Evolutionary conservation across 2,797 vertebrate genomes (phyloP).

Genomic region (Podarcis lilfordi): DNA sequence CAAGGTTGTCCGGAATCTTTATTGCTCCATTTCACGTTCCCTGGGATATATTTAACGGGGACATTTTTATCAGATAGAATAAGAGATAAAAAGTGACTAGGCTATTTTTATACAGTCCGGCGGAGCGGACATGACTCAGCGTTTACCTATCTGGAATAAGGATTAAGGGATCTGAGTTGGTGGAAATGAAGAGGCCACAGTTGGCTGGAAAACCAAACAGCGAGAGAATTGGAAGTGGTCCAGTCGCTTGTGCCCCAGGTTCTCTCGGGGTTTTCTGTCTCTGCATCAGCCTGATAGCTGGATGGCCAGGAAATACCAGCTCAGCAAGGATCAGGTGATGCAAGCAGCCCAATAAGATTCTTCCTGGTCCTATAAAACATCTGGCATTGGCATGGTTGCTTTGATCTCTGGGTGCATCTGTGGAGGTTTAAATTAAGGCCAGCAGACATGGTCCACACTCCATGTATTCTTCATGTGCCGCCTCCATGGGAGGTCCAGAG

Average conservation of each 20-base stretch:
- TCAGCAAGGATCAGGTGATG: neutral
- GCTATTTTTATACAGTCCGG: neutral
- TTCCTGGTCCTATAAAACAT: neutral
- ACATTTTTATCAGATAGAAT: neutral
- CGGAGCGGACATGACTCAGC: neutral
- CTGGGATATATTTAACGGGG: slow-evolving; percentile 17
- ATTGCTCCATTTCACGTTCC: neutral
- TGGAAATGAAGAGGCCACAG: neutral
- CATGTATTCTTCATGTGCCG: too few species aligned
- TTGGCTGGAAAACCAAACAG: slow-evolving; percentile 1
- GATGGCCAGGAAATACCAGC: neutral
- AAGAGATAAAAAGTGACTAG: neutral
- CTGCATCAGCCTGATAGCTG: neutral
- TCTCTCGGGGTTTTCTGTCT: neutral
- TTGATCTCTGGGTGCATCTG: neutral
- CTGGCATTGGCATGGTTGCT: neutral
- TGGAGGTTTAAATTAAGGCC: too few species aligned
- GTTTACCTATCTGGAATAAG: neutral
- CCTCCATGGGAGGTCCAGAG: too few species aligned
- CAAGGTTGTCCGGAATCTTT: neutral
- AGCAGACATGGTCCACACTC: too few species aligned
- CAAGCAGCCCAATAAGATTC: neutral
- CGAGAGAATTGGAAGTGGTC: too few species aligned
- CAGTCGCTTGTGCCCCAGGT: neutral
- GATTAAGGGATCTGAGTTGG: neutral